Evolutionary conservation across 1,140 invertebrate species (phyloP), one percentile per base, ranked within the genome.

Genomic region (Papilio helenus): DNA sequence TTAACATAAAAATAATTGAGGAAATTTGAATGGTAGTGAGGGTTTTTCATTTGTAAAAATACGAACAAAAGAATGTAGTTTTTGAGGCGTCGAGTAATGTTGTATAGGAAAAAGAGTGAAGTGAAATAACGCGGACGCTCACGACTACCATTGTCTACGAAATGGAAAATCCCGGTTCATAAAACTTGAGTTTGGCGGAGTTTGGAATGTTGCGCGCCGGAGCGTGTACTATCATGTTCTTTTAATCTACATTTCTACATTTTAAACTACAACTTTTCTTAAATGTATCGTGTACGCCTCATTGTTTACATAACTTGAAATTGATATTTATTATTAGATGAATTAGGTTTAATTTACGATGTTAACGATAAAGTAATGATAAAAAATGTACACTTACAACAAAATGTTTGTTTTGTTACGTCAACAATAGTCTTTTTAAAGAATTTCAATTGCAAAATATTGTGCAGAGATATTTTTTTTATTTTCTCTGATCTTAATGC

Each of bases 161-260:
- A 73, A 73, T 73, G 72, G 72, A 73, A 73, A 73, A 73, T 14
- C 42, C 72, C n/a, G 20, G 42, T 73, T 73, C 72, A 73, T 49
- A 73, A 73, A 73, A 73, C 72, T 73, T 46, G 42, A 46, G 71
- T 72, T 42, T 23, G 34, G 18, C 68, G 68, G 18, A 42, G 71
- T 72, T 42, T 9, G 71, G 71, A 42, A 44, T 44, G 42, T 42
- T 10, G 39, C 61, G 51, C 18, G 61, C 61, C 9, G 23, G 1
- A 65, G 61, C 61, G 26, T 65, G 61, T 65, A 29, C 26, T 16
- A 29, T 65, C 14, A 5, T 29, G 12, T 29, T 65, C 23, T 65
- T 65, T 65, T 65, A 65, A 65, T 16, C 61, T 34, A 3, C 14
- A 29, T 14, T 23, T 26, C 1, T 55, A 49, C 46, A 49, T 49